These are phyloP conservation scores for Ormia ochracea DNA, from an alignment of 2,888 invertebrate species.

Conservation along the genomic window DNA sequence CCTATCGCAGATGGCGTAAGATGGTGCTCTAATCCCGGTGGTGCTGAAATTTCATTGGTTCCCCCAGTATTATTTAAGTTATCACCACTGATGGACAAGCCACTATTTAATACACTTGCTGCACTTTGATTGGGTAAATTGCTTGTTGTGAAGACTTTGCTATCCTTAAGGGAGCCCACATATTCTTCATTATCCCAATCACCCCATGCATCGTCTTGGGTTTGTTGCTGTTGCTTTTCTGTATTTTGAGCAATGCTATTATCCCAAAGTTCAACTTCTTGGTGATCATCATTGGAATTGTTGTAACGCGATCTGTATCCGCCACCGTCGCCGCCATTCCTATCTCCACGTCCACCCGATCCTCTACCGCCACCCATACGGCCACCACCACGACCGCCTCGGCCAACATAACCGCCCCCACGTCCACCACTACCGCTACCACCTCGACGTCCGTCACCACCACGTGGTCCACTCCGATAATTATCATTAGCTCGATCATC, in stretches of 20 bases:
- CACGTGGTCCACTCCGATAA: conserved; percentile 66
- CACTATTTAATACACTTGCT: conserved; percentile 70
- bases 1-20: conserved; percentile 67
- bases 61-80: conserved; percentile 40
- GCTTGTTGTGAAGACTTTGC: conserved; percentile 92
- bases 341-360: conserved; percentile 78
- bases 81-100: conserved; percentile 61
- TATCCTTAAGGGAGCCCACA: conserved; percentile 94
- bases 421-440: conserved; percentile 78
- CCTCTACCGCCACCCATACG: conserved; percentile 77
- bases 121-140: conserved; percentile 74
- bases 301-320: conserved; percentile 69
- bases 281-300: conserved; percentile 74
- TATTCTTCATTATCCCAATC: conserved; percentile 97
- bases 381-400: conserved; percentile 77
- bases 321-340: conserved; percentile 76
- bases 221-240: conserved; percentile 73
- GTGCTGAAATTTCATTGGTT: conserved; percentile 72
- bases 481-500: conserved; percentile 64
- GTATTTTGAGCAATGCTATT: conserved; percentile 78
- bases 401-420: conserved; percentile 77
- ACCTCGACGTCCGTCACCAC: conserved; percentile 70
- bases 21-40: conserved; percentile 77
- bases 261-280: conserved; percentile 80
- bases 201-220: conserved; percentile 78